Evolutionary conservation across 2,113 vertebrate species (phyloP), one percentile per base, ranked within the genome.

Genomic region (Mionectes macconnelli): DNA sequence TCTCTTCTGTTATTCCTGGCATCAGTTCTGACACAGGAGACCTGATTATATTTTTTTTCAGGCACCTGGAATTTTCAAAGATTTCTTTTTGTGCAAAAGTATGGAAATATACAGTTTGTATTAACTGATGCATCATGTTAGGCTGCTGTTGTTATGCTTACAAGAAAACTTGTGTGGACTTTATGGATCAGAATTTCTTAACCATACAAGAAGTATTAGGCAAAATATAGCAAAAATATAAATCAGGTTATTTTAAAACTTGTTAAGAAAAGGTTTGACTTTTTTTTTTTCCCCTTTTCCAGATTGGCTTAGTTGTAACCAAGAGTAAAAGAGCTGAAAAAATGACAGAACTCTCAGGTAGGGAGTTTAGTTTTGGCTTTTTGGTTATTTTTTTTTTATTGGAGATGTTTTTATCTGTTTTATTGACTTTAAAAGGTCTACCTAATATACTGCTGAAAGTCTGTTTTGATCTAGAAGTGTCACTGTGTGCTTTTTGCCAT

Each of bases 261-360:
- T 93, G 2, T 3, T 87, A 68, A 91, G 10, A 45, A 87, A 56
- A 53, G 3, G n/a, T 82, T 78, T 52, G 4, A 5, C 9, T 16
- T 23, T 59, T 87, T 63, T 42, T 42, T 23, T 6, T 4, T 4
- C n/a, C 5, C 6, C 19, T 91, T 79, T 94, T 95, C 39, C 93
- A 99, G 99, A 97, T 99, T 86, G 99, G 99, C 30, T 98, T 99
- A 63, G 99, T 99, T 97, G 97, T 98, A 92, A 99, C 99, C 9
- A 99, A 99, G 97, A 99, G 98, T 95, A 99, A 99, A 97, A 98
- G 99, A 97, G 99, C 99, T 14, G 99, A 99, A 97, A 99, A 99
- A 95, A 98, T 99, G 95, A 99, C 99, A 8, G 99, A 99, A 78
- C 98, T 99, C 70, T 98, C 99, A 98, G 99, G 99, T 99, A 98